Conservation (phyloP, 2,888 invertebrate genomes). For the Lathronympha strigana region DNA sequence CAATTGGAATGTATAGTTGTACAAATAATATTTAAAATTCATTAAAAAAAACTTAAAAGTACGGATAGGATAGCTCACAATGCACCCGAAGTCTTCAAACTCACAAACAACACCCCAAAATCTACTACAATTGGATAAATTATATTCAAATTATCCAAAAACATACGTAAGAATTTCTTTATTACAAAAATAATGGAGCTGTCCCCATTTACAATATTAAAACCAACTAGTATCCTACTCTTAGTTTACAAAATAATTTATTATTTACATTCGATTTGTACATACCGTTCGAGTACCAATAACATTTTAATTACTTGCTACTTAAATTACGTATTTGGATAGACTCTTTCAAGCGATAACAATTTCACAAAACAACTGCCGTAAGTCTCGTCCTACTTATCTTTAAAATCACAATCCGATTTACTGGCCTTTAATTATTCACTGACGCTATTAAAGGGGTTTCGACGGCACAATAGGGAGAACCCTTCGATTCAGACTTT, state of each 20-base stretch:
- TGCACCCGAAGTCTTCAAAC: constrained; percentile 72
- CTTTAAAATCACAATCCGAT: constrained; percentile 78
- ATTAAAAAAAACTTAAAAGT: constrained; percentile 44
- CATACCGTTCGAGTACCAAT: constrained; percentile 73
- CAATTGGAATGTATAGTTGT: constrained; percentile 48
- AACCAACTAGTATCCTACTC: constrained; percentile 66
- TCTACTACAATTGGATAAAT: constrained; percentile 78
- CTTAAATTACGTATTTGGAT: constrained; percentile 83
- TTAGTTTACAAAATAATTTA: constrained; percentile 71
- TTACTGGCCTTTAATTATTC: constrained; percentile 76
- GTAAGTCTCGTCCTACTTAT: constrained; percentile 63
- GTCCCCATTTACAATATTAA: constrained; percentile 60
- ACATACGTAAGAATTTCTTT: constrained; percentile 58
- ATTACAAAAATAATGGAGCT: constrained; percentile 59
- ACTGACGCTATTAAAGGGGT: constrained; percentile 59
- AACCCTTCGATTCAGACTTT: constrained; percentile 83
- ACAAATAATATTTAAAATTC: constrained; percentile 42
- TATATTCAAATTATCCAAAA: constrained; percentile 71
- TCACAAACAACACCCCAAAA: constrained; percentile 73
- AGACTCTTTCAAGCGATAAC: constrained; percentile 82
- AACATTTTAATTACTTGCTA: constrained; percentile 65
- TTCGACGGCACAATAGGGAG: constrained; percentile 56
- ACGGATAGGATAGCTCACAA: constrained; percentile 51
- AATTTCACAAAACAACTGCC: constrained; percentile 68
- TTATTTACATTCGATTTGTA: constrained; percentile 79